A percentile compares a stretch with the other conserved stretches of the same genome.
phyloP scores from a whole-genome alignment of 2,113 vertebrate species.

The Triplophysa rosa region DNA sequence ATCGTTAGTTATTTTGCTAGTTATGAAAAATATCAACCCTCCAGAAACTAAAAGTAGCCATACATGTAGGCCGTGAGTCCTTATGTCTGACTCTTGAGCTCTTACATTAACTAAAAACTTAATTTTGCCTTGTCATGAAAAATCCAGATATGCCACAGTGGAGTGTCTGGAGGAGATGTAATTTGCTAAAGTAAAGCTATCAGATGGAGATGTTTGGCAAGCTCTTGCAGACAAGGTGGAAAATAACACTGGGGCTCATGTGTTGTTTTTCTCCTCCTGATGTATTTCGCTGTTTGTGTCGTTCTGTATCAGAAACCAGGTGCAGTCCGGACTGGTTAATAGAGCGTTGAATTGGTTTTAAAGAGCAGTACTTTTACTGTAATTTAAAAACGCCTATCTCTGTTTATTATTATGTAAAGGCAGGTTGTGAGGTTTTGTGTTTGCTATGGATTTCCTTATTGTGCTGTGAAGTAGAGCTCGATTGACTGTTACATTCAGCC shows the following conservation, averaged over 20 bases:
- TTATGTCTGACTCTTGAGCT: neutral
- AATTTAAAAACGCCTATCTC: slow-evolving; percentile 20
- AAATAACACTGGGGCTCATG: slow-evolving; percentile 15
- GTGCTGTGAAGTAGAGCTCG: slow-evolving; percentile 46
- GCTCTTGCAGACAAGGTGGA: slow-evolving; percentile 44
- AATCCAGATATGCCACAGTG: slow-evolving; percentile 38
- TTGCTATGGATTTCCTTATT: neutral
- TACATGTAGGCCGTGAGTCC: neutral
- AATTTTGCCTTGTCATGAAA: slow-evolving; percentile 47
- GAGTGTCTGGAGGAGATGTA: slow-evolving; percentile 48
- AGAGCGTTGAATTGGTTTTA: slow-evolving; percentile 36
- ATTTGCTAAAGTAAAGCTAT: slow-evolving; percentile 59
- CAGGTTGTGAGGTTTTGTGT: neutral
- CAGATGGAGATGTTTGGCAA: slow-evolving; percentile 52
- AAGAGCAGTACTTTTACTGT: slow-evolving; percentile 14
- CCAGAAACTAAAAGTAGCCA: too few species aligned
- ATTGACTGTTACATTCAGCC: slow-evolving; percentile 60
- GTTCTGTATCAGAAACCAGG: slow-evolving; percentile 34
- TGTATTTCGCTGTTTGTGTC: slow-evolving; percentile 34
- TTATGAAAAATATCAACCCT: too few species aligned
- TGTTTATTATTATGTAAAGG: neutral
- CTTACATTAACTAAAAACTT: neutral
- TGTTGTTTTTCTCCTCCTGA: slow-evolving; percentile 32
- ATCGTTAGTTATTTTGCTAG: too few species aligned
- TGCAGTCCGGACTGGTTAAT: slow-evolving; percentile 37